Evolutionary conservation across 2,888 invertebrate genomes (phyloP), one percentile per base, ranked within the genome.

Genomic region (Thera britannica): DNA sequence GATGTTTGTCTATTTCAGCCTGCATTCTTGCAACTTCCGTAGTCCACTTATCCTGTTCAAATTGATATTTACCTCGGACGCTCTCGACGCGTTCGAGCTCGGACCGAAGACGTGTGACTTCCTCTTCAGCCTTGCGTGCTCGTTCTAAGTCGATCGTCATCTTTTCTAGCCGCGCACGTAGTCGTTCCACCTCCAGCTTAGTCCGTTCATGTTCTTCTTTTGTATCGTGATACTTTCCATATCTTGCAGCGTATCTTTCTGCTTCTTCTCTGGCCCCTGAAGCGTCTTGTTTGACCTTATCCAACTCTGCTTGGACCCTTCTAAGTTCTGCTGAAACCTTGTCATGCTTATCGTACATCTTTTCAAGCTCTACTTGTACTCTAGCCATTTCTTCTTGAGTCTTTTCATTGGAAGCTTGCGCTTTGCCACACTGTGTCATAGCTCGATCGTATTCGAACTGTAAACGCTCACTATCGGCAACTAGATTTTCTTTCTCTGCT

Each of bases 261-360:
- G 96, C 95, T 84, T 97, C 97, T 82, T 97, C 97, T 68, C 97
- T 95, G 5, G 97, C 95, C 56, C 96, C 96, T 80, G 97, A 97
- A 1, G 96, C 96, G 71, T 97, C 97, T 72, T 94, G 90, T 67
- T 95, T 95, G 34, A 95, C 91, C 78, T 96, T 94, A 70, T 96
- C 97, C 63, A 96, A 94, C 77, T 97, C 97, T 0, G 95, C 95
- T 82, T 98, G 97, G 8, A 97, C 95, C 84, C 97, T 96, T 74
- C 98, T 95, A 73, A 98, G 94, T 80, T 98, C 98, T 9, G 96
- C 94, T 77, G 98, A 97, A 66, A 96, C 95, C 84, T 97, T 97
- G 77, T 98, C 98, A 81, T 97, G 97, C 79, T 98, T 98, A 81
- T 98, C 98, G 81, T 97, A 97, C 94, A 97, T 96, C 88, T 98